Evolutionary conservation across 2,888 invertebrate genomes (phyloP).

Genomic region (Odontocolon sp.): DNA sequence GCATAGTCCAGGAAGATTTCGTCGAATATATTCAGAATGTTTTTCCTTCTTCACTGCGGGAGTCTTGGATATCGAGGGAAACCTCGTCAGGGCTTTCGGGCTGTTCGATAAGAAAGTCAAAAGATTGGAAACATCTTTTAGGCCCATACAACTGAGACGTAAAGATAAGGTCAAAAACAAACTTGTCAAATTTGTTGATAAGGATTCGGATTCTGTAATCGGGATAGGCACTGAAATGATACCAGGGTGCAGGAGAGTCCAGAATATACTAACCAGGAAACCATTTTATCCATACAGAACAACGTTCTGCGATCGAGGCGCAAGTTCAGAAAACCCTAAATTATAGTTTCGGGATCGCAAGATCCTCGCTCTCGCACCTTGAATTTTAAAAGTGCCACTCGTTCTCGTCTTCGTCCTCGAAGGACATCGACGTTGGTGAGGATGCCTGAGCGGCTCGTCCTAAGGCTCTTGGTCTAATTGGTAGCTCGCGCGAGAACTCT

Average conservation of each 20-base stretch:
- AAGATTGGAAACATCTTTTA: constrained; percentile 8
- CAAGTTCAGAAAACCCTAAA: constrained; percentile 30
- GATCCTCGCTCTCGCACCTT: constrained; percentile 39
- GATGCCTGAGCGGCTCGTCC: constrained; percentile 11
- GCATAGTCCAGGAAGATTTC: constrained; percentile 30
- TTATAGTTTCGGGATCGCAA: constrained; percentile 37
- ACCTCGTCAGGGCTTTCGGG: constrained; percentile 26
- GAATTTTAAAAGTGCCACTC: constrained; percentile 51
- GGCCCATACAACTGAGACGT: not conserved
- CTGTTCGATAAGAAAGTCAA: not conserved
- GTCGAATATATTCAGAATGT: not conserved
- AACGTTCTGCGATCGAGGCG: constrained; percentile 10
- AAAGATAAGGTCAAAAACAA: constrained; percentile 21
- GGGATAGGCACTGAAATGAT: too few species aligned
- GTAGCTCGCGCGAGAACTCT: constrained; percentile 48
- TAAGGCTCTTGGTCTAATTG: constrained; percentile 52
- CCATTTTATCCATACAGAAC: constrained; percentile 7
- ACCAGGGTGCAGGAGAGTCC: not conserved
- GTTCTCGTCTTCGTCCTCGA: constrained; percentile 23
- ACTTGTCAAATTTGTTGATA: constrained; percentile 22
- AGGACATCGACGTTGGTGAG: constrained; percentile 35
- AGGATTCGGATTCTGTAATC: not conserved
- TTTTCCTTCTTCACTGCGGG: not conserved
- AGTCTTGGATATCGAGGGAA: constrained; percentile 25
- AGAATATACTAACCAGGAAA: constrained; percentile 33